Evolutionary conservation across 2,888 invertebrate genomes (phyloP).

Genomic region (Philereme vetulata): DNA sequence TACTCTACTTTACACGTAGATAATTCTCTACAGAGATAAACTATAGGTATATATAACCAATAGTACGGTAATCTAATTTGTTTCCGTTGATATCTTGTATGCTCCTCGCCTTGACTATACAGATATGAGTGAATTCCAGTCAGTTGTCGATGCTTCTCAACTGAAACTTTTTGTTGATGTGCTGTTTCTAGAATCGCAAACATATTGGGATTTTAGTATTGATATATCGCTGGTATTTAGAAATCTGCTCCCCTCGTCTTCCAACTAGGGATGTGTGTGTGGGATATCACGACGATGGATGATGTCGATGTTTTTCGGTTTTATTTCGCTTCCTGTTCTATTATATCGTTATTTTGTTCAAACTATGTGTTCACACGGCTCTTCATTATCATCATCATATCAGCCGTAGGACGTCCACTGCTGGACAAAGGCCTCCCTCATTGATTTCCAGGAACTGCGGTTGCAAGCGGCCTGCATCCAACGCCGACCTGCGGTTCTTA

Average conservation of each 20-base stretch:
- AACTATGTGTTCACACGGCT: too few species aligned
- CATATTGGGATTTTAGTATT: background rate
- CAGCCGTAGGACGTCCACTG: too few species aligned
- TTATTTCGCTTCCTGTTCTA: background rate
- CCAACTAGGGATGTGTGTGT: constrained; percentile 17
- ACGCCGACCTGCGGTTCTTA: too few species aligned
- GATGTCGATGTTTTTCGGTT: background rate
- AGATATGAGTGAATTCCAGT: constrained; percentile 19
- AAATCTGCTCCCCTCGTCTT: constrained; percentile 27
- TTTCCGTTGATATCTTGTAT: constrained; percentile 37
- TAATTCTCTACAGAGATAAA: constrained; percentile 25
- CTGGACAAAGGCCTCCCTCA: too few species aligned
- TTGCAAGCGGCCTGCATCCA: too few species aligned
- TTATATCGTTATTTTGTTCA: background rate
- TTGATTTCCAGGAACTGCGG: too few species aligned
- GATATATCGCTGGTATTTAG: constrained; percentile 1
- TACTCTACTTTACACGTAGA: background rate
- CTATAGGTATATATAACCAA: constrained; percentile 14
- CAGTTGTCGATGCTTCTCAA: constrained; percentile 13
- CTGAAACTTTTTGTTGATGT: background rate
- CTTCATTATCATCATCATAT: too few species aligned
- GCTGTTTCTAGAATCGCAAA: background rate
- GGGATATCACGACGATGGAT: background rate
- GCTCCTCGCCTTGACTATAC: constrained; percentile 26
- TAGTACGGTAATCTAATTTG: constrained; percentile 38